These are phyloP conservation scores for Ondatra zibethicus DNA, from an alignment of 2,113 vertebrate species.

Conservation along the genomic window DNA sequence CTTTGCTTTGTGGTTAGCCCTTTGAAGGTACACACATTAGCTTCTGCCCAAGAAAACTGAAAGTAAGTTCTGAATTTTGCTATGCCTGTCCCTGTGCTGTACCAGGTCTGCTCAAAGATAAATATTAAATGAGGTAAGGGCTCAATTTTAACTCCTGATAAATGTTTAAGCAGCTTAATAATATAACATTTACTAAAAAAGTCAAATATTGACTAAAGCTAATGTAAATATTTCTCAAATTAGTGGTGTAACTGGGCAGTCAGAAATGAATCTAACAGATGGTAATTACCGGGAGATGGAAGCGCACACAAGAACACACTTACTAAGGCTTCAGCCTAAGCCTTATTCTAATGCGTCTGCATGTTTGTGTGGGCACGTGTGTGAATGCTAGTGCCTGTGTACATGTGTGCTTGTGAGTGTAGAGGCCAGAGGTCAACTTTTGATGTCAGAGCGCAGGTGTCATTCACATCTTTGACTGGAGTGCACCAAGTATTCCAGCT, in stretches of 20 bases:
- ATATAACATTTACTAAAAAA: constrained; percentile 64
- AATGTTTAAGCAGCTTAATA: constrained; percentile 65
- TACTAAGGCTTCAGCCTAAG: not conserved
- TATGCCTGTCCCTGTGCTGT: not conserved
- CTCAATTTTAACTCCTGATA: constrained; percentile 67
- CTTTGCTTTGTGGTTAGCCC: too few relatives aligned
- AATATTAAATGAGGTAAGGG: constrained; percentile 59
- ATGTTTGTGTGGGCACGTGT: not conserved
- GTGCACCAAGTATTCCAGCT: too few relatives aligned
- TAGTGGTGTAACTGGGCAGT: constrained; percentile 21
- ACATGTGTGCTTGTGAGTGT: too few relatives aligned
- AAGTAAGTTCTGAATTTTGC: constrained; percentile 19
- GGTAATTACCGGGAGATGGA: constrained; percentile 1
- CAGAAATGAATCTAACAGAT: constrained; percentile 52
- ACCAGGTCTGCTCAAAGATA: constrained; percentile 46
- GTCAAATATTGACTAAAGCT: constrained; percentile 76
- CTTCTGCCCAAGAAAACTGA: not conserved
- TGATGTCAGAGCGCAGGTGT: not conserved
- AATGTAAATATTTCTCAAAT: constrained; percentile 71
- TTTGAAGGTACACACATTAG: not conserved
- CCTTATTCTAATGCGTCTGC: not conserved
- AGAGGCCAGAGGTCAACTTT: not conserved
- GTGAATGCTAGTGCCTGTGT: not conserved
- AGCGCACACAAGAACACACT: not conserved
- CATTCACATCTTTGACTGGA: not conserved